phyloP scores from a whole-genome alignment of 2,113 vertebrate genomes.

The Candoia aspera region DNA sequence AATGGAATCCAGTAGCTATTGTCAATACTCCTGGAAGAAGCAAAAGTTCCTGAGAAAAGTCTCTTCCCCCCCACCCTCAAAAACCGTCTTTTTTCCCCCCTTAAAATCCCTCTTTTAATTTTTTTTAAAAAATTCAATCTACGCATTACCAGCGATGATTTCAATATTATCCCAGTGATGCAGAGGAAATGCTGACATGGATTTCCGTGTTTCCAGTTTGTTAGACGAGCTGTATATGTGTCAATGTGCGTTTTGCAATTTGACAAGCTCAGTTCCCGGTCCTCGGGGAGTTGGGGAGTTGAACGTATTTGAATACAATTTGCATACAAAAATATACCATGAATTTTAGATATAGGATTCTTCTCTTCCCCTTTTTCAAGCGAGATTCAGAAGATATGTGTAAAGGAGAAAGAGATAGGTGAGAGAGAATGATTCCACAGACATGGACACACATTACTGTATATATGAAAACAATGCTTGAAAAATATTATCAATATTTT shows the following conservation, averaged over 20 bases:
- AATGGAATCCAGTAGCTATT: not conserved
- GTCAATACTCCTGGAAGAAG: slow-evolving; percentile 1
- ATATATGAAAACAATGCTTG: slow-evolving; percentile 8
- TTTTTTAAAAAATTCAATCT: not conserved
- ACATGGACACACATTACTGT: not conserved
- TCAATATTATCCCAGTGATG: not conserved
- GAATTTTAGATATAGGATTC: not conserved
- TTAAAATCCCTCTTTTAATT: not conserved
- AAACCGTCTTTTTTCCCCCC: not conserved
- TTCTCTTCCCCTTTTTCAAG: not conserved
- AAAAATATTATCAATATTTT: slow-evolving; percentile 55
- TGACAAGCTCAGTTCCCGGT: not conserved
- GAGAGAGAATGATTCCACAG: not conserved
- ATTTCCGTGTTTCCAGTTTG: slow-evolving; percentile 40
- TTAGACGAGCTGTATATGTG: not conserved
- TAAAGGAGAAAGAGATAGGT: too few relatives aligned
- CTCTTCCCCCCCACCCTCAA: not conserved
- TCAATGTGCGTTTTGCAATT: not conserved
- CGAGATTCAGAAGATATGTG: not conserved
- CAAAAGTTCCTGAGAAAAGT: not conserved
- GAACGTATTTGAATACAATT: not conserved
- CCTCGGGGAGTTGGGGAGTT: not conserved
- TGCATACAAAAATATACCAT: not conserved
- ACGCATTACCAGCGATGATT: slow-evolving; percentile 15
- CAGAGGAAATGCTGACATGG: slow-evolving; percentile 1